Evolutionary conservation across 2,113 vertebrate genomes (phyloP).

Genomic region (Nycticorax nycticorax): DNA sequence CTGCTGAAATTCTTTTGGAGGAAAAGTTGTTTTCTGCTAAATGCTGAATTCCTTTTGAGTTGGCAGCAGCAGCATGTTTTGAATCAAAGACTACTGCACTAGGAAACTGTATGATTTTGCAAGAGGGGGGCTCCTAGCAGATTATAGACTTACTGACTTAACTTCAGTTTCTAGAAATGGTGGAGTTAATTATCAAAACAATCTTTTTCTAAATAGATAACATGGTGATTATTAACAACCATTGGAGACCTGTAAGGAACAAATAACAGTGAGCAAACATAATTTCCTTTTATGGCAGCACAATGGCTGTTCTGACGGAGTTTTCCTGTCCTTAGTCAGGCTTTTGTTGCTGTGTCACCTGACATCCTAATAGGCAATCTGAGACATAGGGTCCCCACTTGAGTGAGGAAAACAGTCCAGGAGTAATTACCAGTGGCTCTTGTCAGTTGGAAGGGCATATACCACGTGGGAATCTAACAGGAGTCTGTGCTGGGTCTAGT

Average conservation of each 20-base stretch:
- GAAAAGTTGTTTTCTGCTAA: neutral
- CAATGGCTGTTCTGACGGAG: neutral
- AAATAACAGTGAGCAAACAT: neutral
- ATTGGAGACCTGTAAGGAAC: neutral
- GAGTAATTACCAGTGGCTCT: neutral
- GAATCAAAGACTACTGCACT: neutral
- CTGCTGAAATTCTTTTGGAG: neutral
- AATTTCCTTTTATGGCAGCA: neutral
- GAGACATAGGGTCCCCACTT: neutral
- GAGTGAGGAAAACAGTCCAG: neutral
- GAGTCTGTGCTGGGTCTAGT: neutral
- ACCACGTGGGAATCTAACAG: neutral
- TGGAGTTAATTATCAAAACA: neutral
- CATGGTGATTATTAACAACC: neutral
- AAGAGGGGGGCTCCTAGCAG: neutral
- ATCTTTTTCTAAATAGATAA: neutral
- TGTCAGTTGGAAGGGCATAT: neutral
- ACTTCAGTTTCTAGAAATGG: neutral
- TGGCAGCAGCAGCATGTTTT: neutral
- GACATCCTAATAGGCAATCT: neutral
- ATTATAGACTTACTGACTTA: neutral
- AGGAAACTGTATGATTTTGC: neutral
- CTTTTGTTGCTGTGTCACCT: neutral
- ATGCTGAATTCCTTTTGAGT: neutral
- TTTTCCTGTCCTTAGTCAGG: neutral